Base-by-base conservation (phyloP, 2,888 invertebrate species). In the Drosophila histrio region DNA sequence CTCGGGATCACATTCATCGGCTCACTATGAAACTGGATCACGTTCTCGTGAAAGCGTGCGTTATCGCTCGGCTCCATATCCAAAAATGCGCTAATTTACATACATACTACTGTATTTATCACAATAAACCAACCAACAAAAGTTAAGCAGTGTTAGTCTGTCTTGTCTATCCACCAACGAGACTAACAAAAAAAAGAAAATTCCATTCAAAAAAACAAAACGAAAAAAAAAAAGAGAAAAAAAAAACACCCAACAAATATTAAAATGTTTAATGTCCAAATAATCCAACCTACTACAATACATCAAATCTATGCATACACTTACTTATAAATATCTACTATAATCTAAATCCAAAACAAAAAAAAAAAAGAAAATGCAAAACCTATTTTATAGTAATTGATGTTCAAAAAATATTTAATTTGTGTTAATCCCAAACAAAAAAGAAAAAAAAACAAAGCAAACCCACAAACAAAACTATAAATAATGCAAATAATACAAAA, bases 41-140 rank as follows among this genome's bases (percentile, higher is more conserved):
- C 91, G 91, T 71, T 90, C 91, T 84, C 91, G 91, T 78, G 91
- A 91, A 88, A 91, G 89, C 87, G 91, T 91, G 61, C 90, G 91
- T 69, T 91, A 91, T 78, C 91, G 91, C 83, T 90, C 91, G 83
- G 91, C 91, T 76, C 91, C 91, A 71, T 91, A 91, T 83, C 91
- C 91, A 61, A 91, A 91, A 90, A 89, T 91, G 85, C 91, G 91
- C 79, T 91, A 91, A 89, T 76, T 60, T 66, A 70, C 66, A 52
- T 58, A 58, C n/a, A n/a, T n/a, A n/a, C n/a, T n/a, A n/a, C 66
- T 38, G 39, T 50, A 36, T 38, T 36, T 46, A n/a, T n/a, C 7
- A 39, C 22, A 30, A 58, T 39, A 53, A 61, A 72, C 68, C 64
- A 79, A 77, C 39, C 76, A 79, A 86, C 66, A 83, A 85, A 85